Conservation (phyloP, 2,888 invertebrate species). For the Drosophila tripunctata region DNA sequence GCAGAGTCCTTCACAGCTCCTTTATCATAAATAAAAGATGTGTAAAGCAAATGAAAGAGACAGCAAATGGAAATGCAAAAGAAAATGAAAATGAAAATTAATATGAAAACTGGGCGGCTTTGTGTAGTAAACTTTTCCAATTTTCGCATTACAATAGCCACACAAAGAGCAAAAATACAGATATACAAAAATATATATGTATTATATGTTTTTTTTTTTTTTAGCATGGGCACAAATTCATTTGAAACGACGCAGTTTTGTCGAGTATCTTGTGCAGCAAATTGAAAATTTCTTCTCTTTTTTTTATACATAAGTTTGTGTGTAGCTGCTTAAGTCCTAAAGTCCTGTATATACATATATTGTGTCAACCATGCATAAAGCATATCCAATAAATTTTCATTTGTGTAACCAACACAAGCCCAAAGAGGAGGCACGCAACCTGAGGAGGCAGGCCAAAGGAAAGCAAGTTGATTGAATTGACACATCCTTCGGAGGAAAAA, state of each 20-base stretch:
- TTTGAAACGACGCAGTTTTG: conserved; percentile 56
- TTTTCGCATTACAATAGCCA: conserved; percentile 38
- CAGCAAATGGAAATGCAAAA: too few relatives aligned
- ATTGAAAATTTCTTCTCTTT: conserved; percentile 75
- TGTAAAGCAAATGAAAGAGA: too few relatives aligned
- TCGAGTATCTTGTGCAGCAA: conserved; percentile 57
- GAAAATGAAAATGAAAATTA: neutral
- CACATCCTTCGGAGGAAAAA: conserved; percentile 55
- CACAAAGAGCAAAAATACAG: conserved; percentile 2
- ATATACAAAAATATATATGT: conserved; percentile 25
- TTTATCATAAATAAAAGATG: neutral
- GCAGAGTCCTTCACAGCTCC: conserved; percentile 9
- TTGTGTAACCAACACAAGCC: conserved; percentile 68
- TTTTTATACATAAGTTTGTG: neutral
- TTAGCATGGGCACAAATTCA: conserved; percentile 24
- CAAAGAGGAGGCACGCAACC: conserved; percentile 32
- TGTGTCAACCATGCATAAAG: conserved; percentile 71
- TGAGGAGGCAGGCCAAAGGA: conserved; percentile 22
- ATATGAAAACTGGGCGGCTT: neutral
- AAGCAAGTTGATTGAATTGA: conserved; percentile 74
- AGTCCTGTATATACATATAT: conserved; percentile 19
- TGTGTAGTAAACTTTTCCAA: conserved; percentile 41
- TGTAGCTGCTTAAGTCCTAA: conserved; percentile 15
- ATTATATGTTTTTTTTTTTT: neutral
- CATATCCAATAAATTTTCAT: conserved; percentile 76